Conservation (phyloP, 1,140 invertebrate genomes). For the Drosophila truncata region DNA sequence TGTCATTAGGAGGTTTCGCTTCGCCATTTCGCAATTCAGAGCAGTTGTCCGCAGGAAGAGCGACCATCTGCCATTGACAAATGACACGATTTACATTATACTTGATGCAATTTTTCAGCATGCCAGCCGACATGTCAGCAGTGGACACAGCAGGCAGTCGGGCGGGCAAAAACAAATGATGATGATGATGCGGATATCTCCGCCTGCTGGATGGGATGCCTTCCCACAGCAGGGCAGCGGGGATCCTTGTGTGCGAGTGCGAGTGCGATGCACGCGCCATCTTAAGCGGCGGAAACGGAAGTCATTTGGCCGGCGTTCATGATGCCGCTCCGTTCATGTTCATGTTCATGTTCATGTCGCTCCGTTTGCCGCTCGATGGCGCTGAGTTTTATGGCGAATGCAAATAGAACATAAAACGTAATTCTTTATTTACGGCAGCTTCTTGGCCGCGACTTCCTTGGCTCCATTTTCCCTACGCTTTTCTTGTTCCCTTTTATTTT, state of each 20-base stretch:
- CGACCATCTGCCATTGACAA: constrained; percentile 81
- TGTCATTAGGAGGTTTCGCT: constrained; percentile 65
- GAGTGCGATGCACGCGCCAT: constrained; percentile 59
- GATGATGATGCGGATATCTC: constrained; percentile 56
- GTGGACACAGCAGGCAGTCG: constrained; percentile 61
- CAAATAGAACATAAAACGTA: constrained; percentile 69
- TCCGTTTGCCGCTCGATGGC: constrained; percentile 47
- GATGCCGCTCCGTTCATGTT: constrained; percentile 59
- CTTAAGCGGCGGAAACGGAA: constrained; percentile 81
- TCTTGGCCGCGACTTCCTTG: constrained; percentile 13
- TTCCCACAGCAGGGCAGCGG: background rate
- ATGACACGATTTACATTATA: constrained; percentile 84
- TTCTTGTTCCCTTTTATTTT: background rate
- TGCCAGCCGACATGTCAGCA: constrained; percentile 63
- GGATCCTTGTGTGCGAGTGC: constrained; percentile 30
- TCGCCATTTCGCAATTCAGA: constrained; percentile 17
- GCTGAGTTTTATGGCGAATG: constrained; percentile 74
- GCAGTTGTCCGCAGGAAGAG: constrained; percentile 25
- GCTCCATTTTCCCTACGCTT: background rate
- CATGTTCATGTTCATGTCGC: constrained; percentile 46
- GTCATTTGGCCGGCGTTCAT: constrained; percentile 76
- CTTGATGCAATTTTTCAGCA: constrained; percentile 81
- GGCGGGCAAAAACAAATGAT: constrained; percentile 77
- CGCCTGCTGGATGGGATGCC: constrained; percentile 13
- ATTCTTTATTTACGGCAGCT: constrained; percentile 67